These are phyloP conservation scores for Ips typographus DNA, from an alignment of 1,140 invertebrate species.

Conservation along the genomic window DNA sequence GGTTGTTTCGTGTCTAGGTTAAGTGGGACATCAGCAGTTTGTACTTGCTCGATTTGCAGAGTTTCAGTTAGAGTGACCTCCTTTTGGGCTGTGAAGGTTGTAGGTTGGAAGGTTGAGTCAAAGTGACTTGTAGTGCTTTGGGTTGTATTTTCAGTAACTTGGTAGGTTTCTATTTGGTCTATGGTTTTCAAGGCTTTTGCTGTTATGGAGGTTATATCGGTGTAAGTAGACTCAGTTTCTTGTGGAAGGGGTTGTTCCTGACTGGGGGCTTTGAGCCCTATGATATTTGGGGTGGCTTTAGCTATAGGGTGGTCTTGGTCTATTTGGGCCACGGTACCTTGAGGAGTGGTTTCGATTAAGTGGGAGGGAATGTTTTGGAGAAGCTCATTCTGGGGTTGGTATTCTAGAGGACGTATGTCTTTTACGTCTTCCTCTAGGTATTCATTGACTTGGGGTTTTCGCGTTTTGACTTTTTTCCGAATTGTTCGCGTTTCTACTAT, in stretches of 20 bases:
- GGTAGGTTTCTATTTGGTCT: conserved; percentile 58
- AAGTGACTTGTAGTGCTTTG: conserved; percentile 58
- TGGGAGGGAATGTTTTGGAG: conserved; percentile 52
- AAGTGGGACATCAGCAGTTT: conserved; percentile 48
- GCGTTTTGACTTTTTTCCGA: conserved; percentile 45
- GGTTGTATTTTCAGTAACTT: conserved; percentile 60
- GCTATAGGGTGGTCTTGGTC: conserved; percentile 16
- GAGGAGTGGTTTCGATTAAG: conserved; percentile 34
- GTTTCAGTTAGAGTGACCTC: conserved; percentile 60
- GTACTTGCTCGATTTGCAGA: conserved; percentile 59
- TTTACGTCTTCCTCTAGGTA: conserved; percentile 47
- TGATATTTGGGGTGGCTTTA: conserved; percentile 20
- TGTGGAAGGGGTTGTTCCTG: conserved; percentile 28
- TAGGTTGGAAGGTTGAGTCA: conserved; percentile 53
- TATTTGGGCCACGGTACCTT: conserved; percentile 24
- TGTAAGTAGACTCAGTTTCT: conserved; percentile 29
- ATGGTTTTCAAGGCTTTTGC: conserved; percentile 56
- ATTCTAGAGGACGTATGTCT: conserved; percentile 38
- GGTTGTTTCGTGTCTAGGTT: conserved; percentile 42
- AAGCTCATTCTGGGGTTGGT: conserved; percentile 36
- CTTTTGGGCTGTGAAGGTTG: conserved; percentile 55
- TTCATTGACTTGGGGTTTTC: conserved; percentile 47
- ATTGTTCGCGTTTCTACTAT: conserved; percentile 35
- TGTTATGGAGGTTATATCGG: conserved; percentile 48
- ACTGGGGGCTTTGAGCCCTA: conserved; percentile 17